Percentiles rank a stretch among this genome's conserved stretches.
These are phyloP conservation scores for Oreotragus oreotragus DNA, from an alignment of 2,113 vertebrate genomes.

Conservation along the genomic window DNA sequence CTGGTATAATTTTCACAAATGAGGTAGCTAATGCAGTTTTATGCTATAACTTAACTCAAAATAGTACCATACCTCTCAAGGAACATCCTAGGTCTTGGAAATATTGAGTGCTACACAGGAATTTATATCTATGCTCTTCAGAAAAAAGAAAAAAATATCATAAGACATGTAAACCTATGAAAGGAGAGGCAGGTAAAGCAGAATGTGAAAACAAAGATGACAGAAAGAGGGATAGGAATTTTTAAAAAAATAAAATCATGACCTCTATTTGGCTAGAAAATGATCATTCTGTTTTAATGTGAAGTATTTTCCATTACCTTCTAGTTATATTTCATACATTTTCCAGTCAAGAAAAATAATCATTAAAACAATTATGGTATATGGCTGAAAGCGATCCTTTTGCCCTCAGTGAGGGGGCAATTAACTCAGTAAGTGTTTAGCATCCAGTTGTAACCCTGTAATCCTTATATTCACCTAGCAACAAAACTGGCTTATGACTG, in stretches of 20 bases:
- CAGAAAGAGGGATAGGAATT: not conserved
- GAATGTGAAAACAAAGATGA: not conserved
- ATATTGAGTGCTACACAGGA: not conserved
- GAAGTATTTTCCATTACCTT: constrained; percentile 43
- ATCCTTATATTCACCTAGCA: not conserved
- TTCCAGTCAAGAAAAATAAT: not conserved
- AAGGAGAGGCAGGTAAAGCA: not conserved
- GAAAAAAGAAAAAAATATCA: constrained; percentile 20
- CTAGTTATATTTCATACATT: constrained; percentile 27
- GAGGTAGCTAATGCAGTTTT: constrained; percentile 40
- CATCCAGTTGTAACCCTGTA: not conserved
- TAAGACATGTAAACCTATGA: not conserved
- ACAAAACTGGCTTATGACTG: not conserved
- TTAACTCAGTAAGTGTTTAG: constrained; percentile 11
- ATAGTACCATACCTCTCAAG: constrained; percentile 20
- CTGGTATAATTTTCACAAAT: constrained; percentile 50
- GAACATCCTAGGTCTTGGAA: not conserved
- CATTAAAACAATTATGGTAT: not conserved
- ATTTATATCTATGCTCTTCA: constrained; percentile 20
- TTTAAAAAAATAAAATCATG: constrained; percentile 15
- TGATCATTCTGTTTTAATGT: constrained; percentile 27
- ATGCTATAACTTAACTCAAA: not conserved
- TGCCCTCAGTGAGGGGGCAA: not conserved
- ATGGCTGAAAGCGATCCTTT: constrained; percentile 26
- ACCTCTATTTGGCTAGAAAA: not conserved